Conservation (phyloP, 2,888 invertebrate genomes). For the Tetragnatha montana region DNA sequence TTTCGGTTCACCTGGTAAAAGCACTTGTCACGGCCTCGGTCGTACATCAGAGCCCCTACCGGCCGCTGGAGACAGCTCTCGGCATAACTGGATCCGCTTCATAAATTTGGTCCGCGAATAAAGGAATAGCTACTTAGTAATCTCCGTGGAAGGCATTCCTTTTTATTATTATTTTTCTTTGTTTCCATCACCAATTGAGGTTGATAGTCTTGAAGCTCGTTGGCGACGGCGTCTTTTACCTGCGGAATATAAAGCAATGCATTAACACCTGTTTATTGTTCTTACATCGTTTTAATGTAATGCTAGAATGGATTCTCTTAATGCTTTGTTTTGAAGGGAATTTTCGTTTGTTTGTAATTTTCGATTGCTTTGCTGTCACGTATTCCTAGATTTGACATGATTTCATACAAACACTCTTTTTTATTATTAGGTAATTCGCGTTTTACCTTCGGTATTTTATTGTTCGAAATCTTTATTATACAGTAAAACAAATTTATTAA, state of each 20-base stretch:
- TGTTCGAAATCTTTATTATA: no score
- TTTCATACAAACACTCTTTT: no score
- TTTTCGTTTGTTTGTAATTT: not conserved
- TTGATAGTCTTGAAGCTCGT: slow-evolving; percentile 7
- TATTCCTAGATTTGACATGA: no score
- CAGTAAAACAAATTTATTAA: no score
- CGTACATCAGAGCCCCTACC: slow-evolving; percentile 56
- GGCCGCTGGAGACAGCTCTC: slow-evolving; percentile 30
- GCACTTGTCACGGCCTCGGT: slow-evolving; percentile 48
- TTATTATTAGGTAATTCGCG: no score
- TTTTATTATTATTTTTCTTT: slow-evolving; percentile 16
- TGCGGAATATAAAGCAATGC: slow-evolving; percentile 25
- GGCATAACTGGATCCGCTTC: slow-evolving; percentile 45
- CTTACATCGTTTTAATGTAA: not conserved
- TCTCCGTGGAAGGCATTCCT: slow-evolving; percentile 26
- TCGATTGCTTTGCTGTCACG: no score
- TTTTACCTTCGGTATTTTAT: no score
- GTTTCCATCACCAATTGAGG: not conserved
- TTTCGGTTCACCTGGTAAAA: slow-evolving; percentile 67
- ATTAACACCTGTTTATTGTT: slow-evolving; percentile 22
- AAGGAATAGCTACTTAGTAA: slow-evolving; percentile 56
- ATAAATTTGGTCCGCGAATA: slow-evolving; percentile 49
- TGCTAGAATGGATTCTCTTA: not conserved
- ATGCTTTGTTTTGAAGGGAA: not conserved
- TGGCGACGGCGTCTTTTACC: slow-evolving; percentile 1